These are phyloP conservation scores for Gallirallus australis DNA, from an alignment of 2,797 vertebrate genomes.

Conservation along the genomic window DNA sequence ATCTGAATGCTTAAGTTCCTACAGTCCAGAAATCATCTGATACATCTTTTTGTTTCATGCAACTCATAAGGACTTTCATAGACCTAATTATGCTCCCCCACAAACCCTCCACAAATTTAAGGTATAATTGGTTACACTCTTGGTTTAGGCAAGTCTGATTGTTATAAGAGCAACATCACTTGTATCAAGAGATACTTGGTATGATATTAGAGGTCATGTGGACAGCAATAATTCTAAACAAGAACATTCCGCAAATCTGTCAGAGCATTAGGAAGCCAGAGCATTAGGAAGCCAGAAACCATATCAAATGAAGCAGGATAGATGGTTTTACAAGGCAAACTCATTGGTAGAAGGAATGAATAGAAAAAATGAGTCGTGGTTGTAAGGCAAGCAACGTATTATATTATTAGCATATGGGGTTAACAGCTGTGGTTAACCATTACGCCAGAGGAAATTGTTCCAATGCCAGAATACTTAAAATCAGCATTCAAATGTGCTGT, in stretches of 20 bases:
- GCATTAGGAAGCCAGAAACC: not conserved
- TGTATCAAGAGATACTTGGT: not conserved
- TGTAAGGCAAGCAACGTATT: not conserved
- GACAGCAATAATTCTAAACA: not conserved
- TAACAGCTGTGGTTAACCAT: slow-evolving; percentile 36
- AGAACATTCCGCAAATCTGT: not conserved
- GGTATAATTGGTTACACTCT: not conserved
- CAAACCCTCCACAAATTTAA: not conserved
- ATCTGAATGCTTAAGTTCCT: not conserved
- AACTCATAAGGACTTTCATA: not conserved
- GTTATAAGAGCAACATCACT: not conserved
- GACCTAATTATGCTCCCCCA: not conserved
- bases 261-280: slow-evolving; percentile 28
- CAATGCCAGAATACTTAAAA: slow-evolving; percentile 6
- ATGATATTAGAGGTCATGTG: not conserved
- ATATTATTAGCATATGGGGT: not conserved
- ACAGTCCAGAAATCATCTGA: not conserved
- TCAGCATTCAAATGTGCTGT: not conserved
- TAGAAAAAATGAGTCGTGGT: not conserved
- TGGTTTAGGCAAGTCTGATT: slow-evolving; percentile 1
- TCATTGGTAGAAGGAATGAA: not conserved
- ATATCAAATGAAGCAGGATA: not conserved
- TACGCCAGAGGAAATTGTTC: not conserved
- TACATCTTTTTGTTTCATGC: not conserved
- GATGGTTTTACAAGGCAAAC: not conserved